These are phyloP conservation scores for Orchestia grillus DNA, from an alignment of 1,140 invertebrate genomes.

Conservation along the genomic window DNA sequence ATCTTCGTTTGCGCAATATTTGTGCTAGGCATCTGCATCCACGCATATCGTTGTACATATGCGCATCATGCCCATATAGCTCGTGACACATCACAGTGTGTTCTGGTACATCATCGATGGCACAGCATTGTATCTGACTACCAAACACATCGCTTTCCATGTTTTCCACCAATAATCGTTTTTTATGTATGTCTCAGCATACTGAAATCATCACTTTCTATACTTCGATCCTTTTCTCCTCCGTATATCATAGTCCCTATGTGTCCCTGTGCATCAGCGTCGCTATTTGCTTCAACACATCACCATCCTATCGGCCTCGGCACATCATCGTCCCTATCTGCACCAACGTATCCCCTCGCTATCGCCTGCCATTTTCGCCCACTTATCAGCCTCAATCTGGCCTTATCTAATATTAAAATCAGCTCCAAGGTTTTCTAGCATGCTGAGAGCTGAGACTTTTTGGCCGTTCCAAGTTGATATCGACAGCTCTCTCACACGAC, in stretches of 20 bases:
- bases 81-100: too few relatives aligned
- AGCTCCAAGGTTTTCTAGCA: slow-evolving; percentile 53
- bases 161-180: too few relatives aligned
- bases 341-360: slow-evolving; percentile 15
- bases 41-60: too few relatives aligned
- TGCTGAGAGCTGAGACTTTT: slow-evolving; percentile 47
- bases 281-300: neutral
- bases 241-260: neutral
- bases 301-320: neutral
- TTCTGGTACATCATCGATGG: too few relatives aligned
- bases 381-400: slow-evolving; percentile 33
- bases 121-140: too few relatives aligned
- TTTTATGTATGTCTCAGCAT: too few relatives aligned
- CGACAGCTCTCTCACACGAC: slow-evolving; percentile 15
- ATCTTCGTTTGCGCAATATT: too few relatives aligned
- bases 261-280: too few relatives aligned
- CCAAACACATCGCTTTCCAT: too few relatives aligned
- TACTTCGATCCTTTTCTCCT: neutral
- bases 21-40: too few relatives aligned
- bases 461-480: slow-evolving; percentile 20
- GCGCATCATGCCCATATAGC: too few relatives aligned
- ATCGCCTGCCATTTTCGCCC: slow-evolving; percentile 51
- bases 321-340: slow-evolving; percentile 43
- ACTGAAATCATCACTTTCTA: too few relatives aligned
- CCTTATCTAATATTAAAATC: slow-evolving; percentile 57